Evolutionary conservation across 2,888 invertebrate species (phyloP), one percentile per base, ranked within the genome.

Genomic region (Furcula furcula): DNA sequence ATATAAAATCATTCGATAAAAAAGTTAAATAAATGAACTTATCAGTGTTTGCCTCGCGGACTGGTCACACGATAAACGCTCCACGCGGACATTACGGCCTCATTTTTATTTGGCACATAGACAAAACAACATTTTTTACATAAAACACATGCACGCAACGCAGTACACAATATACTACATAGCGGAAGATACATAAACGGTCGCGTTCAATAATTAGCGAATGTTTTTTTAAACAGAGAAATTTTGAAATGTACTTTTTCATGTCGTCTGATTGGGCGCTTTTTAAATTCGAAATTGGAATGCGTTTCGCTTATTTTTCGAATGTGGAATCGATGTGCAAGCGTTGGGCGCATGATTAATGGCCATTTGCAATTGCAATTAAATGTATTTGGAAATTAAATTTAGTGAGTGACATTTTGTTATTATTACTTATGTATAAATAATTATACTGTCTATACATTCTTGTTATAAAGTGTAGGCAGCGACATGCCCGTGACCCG

Each of bases 41-140:
- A 68, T 62, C 51, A 34, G 48, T 28, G 47, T 70, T 66, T 54
- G 25, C 46, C 40, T 36, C 36, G 37, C 36, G 50, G 50, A 40
- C 46, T 44, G 55, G 50, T 43, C 55, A 51, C 55, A 56, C 82
- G 83, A 85, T 86, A 84, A 85, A 79, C 81, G 82, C 64, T 66
- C 72, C 71, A 66, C 72, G 68, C 77, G 87, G 83, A 85, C 84
- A 87, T 87, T 84, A 86, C 81, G 81, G 66, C 76, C 86, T 86
- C 87, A 86, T 87, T 87, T 87, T 87, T 87, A 86, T 86, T 87
- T 84, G 83, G 83, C 82, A 87, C 84, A 87, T 87, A 86, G 86
- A 84, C 83, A 82, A 87, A 85, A 79, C 79, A 77, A 78, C 82
- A 82, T 80, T 85, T 86, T 84, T 78, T 73, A 69, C 74, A 76